Percentiles rank a stretch among this genome's conserved stretches.
phyloP scores from a whole-genome alignment of 2,797 vertebrate genomes.

The Neosalanx taihuensis region DNA sequence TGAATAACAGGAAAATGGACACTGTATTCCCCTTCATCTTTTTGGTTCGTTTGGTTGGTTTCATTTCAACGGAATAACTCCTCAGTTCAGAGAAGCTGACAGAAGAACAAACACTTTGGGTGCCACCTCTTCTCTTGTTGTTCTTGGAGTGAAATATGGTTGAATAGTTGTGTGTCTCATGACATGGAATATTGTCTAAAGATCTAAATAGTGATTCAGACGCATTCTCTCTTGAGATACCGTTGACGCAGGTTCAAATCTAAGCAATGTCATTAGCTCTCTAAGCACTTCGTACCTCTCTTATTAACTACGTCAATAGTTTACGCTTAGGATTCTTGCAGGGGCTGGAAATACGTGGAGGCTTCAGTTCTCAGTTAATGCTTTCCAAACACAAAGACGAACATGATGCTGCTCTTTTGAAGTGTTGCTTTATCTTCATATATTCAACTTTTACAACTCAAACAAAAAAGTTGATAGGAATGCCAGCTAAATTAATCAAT shows the following conservation, averaged over 20 bases:
- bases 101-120: neutral
- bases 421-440: constrained; percentile 44
- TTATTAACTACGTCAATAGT: constrained; percentile 25
- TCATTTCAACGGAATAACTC: neutral
- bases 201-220: constrained; percentile 10
- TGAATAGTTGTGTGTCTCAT: neutral
- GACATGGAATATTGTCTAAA: neutral
- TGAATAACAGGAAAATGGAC: neutral
- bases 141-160: neutral
- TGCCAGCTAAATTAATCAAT: constrained; percentile 50
- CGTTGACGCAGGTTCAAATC: constrained; percentile 26
- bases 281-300: constrained; percentile 23
- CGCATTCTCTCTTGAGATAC: constrained; percentile 19
- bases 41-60: neutral
- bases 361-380: constrained; percentile 44
- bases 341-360: constrained; percentile 33
- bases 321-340: constrained; percentile 42
- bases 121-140: neutral
- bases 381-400: constrained; percentile 41
- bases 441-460: constrained; percentile 53
- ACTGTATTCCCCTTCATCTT: neutral
- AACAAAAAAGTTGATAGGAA: constrained; percentile 49
- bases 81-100: neutral
- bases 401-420: constrained; percentile 30
- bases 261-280: constrained; percentile 21